Conservation (phyloP, 2,113 vertebrate genomes). For the Polypterus bichir region DNA sequence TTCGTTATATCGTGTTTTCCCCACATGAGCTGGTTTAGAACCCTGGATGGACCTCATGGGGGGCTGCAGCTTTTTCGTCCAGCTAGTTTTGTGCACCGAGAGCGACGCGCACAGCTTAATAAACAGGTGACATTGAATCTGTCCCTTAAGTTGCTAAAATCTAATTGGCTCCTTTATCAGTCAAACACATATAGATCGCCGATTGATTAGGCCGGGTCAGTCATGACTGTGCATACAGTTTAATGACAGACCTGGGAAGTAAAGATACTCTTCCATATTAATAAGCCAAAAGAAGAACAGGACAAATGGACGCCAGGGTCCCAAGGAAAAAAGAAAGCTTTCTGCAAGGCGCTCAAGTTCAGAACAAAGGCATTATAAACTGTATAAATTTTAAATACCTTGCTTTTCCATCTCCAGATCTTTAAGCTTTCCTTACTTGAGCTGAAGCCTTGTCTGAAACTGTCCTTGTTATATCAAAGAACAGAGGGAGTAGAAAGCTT, state of each 20-base stretch:
- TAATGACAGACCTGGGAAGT: constrained; percentile 57
- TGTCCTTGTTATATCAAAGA: constrained; percentile 96
- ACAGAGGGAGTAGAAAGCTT: constrained; percentile 59
- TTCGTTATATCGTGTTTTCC: no score
- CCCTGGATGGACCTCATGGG: no score
- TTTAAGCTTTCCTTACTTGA: constrained; percentile 80
- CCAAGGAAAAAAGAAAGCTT: constrained; percentile 60
- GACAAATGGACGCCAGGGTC: constrained; percentile 42
- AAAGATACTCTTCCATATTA: constrained; percentile 51
- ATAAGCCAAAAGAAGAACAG: constrained; percentile 40
- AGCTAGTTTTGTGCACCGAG: constrained; percentile 47
- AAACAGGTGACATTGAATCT: constrained; percentile 69
- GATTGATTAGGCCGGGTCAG: constrained; percentile 68
- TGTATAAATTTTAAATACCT: constrained; percentile 99
- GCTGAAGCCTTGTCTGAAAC: constrained; percentile 87
- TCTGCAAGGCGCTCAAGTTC: constrained; percentile 88
- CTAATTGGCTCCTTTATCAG: constrained; percentile 78
- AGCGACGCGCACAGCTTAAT: constrained; percentile 56
- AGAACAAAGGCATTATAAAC: constrained; percentile 97
- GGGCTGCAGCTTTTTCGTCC: no score
- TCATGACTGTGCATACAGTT: constrained; percentile 73
- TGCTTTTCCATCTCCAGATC: constrained; percentile 84
- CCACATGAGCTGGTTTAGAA: no score
- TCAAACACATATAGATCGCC: constrained; percentile 70
- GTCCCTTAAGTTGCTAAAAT: constrained; percentile 74